Evolutionary conservation across 1,140 invertebrate species (phyloP).

Genomic region (Caenorhabditis brenneri): DNA sequence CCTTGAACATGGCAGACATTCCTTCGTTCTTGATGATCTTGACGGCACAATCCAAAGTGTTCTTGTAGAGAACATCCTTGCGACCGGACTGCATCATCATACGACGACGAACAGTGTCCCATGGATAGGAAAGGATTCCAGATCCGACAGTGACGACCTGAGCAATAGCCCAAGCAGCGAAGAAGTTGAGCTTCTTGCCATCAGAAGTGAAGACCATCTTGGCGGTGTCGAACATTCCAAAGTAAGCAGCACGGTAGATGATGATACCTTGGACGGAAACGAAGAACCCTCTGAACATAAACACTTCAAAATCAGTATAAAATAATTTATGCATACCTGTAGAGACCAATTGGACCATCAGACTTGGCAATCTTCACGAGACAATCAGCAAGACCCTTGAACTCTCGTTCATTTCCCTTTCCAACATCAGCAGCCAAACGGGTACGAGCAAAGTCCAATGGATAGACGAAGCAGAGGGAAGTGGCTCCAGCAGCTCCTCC

Average conservation of each 20-base stretch:
- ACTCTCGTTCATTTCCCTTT: conserved; percentile 68
- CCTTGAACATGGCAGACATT: conserved; percentile 74
- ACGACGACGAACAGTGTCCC: conserved; percentile 74
- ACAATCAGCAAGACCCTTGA: conserved; percentile 72
- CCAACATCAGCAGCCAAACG: conserved; percentile 71
- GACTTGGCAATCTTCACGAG: conserved; percentile 71
- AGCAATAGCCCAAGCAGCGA: conserved; percentile 71
- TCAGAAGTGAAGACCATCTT: conserved; percentile 68
- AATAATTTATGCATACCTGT: conserved; percentile 54
- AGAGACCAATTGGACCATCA: conserved; percentile 71
- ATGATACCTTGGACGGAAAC: conserved; percentile 73
- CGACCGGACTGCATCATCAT: conserved; percentile 76
- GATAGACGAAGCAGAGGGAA: conserved; percentile 72
- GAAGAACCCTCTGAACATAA: conserved; percentile 67
- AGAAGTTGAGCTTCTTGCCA: conserved; percentile 71
- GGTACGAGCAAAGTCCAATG: conserved; percentile 72
- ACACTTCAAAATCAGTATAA: neutral
- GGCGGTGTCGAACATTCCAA: conserved; percentile 72
- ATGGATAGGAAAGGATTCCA: conserved; percentile 76
- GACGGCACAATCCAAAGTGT: conserved; percentile 73
- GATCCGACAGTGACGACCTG: conserved; percentile 74
- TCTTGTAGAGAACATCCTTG: conserved; percentile 75
- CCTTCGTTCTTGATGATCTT: conserved; percentile 75
- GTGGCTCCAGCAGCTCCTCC: conserved; percentile 72
- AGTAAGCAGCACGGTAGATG: conserved; percentile 73